phyloP scores from a whole-genome alignment of 2,797 vertebrate species.

The Typhlichthys subterraneus region DNA sequence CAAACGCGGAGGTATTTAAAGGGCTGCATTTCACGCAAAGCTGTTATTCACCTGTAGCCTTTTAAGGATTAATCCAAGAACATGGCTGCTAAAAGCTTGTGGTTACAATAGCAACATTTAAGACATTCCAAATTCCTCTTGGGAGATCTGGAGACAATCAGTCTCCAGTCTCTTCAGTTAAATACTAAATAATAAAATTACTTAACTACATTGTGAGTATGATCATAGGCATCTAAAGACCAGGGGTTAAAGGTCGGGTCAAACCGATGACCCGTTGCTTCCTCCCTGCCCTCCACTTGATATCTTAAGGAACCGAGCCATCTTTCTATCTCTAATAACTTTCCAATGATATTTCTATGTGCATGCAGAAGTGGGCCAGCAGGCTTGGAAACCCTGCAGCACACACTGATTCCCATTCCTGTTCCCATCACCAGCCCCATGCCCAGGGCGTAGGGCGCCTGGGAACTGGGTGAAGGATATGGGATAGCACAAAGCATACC shows the following conservation, averaged over 20 bases:
- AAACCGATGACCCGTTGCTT: constrained; percentile 41
- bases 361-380: constrained; percentile 42
- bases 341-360: no score
- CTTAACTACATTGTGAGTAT: constrained; percentile 49
- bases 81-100: constrained; percentile 29
- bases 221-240: constrained; percentile 28
- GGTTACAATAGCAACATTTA: constrained; percentile 43
- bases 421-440: constrained; percentile 18
- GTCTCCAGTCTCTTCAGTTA: constrained; percentile 5
- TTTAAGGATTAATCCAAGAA: constrained; percentile 34
- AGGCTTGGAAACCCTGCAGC: constrained; percentile 23
- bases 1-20: constrained; percentile 2
- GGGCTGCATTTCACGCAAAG: neutral
- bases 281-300: constrained; percentile 4
- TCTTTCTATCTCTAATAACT: neutral
- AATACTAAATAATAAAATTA: constrained; percentile 69
- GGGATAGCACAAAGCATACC: constrained; percentile 23
- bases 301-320: no score
- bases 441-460: constrained; percentile 21
- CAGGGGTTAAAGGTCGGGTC: constrained; percentile 52
- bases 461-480: constrained; percentile 45
- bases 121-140: constrained; percentile 41
- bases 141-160: constrained; percentile 73
- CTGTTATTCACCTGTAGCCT: constrained; percentile 21
- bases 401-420: constrained; percentile 3